Conservation (phyloP, 37 sponge, comb jelly and placozoan species). For the Cliona cf. orientalis region DNA sequence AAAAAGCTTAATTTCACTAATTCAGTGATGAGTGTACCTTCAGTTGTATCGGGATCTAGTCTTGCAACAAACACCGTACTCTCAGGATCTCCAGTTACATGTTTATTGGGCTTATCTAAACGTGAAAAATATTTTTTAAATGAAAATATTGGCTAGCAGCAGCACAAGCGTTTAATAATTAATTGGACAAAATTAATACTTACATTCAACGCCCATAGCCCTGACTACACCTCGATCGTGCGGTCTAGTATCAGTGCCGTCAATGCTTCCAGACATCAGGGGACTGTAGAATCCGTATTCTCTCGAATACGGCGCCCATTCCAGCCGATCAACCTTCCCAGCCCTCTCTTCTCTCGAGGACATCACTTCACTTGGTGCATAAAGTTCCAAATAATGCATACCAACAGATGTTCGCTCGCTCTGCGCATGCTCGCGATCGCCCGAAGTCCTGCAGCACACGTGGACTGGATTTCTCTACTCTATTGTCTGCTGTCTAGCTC, state of each 20-base stretch:
- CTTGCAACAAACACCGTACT: conserved; percentile 85
- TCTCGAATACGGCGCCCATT: conserved; percentile 49
- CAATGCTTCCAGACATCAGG: conserved; percentile 94
- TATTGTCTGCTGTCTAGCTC: background rate
- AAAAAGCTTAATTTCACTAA: background rate
- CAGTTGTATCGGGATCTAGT: conserved; percentile 74
- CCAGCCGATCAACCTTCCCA: no score
- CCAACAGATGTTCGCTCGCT: no score
- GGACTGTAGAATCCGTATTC: conserved; percentile 83
- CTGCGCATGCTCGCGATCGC: conserved; percentile 7
- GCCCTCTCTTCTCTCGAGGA: no score
- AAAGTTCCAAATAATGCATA: no score
- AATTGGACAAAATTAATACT: conserved; percentile 6
- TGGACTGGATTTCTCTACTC: background rate
- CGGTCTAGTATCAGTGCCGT: conserved; percentile 92
- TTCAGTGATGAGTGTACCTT: conserved; percentile 47
- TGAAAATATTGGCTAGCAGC: background rate
- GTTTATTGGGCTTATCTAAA: conserved; percentile 66
- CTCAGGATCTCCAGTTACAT: conserved; percentile 60
- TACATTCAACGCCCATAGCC: conserved; percentile 83
- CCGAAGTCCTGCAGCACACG: no score
- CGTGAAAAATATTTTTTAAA: background rate
- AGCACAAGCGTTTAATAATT: background rate
- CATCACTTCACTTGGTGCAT: no score
- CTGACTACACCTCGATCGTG: conserved; percentile 89